These are phyloP conservation scores for Amphiprion clarkii DNA, from an alignment of 2,797 vertebrate species.

Conservation along the genomic window DNA sequence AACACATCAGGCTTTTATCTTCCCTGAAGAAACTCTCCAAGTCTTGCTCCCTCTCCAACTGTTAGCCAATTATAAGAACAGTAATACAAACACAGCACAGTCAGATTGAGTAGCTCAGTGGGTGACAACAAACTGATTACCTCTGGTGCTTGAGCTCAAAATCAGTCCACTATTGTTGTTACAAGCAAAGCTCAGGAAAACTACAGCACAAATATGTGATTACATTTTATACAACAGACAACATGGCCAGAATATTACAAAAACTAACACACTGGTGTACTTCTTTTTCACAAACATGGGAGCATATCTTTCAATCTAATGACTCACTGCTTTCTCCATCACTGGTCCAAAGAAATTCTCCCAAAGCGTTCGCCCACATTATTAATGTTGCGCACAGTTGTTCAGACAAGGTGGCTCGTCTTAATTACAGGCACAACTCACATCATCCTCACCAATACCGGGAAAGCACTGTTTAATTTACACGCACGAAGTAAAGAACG, in stretches of 20 bases:
- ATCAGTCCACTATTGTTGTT: neutral
- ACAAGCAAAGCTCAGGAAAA: neutral
- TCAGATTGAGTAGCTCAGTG: neutral
- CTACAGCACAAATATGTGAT: neutral
- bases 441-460: neutral
- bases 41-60: neutral
- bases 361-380: neutral
- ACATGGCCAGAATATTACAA: neutral
- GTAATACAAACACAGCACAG: neutral
- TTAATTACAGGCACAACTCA: constrained; percentile 5
- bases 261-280: neutral
- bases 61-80: neutral
- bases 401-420: constrained; percentile 16
- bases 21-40: neutral
- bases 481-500: constrained; percentile 5
- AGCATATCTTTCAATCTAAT: neutral
- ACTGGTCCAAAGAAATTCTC: neutral
- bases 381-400: neutral
- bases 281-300: neutral
- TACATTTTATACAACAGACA: neutral
- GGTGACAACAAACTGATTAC: neutral
- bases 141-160: neutral
- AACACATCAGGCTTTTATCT: neutral
- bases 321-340: neutral
- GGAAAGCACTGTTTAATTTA: neutral